Percentiles rank a stretch among this genome's conserved stretches.
phyloP scores from a whole-genome alignment of 2,113 vertebrate genomes.

The Alectura lathami region DNA sequence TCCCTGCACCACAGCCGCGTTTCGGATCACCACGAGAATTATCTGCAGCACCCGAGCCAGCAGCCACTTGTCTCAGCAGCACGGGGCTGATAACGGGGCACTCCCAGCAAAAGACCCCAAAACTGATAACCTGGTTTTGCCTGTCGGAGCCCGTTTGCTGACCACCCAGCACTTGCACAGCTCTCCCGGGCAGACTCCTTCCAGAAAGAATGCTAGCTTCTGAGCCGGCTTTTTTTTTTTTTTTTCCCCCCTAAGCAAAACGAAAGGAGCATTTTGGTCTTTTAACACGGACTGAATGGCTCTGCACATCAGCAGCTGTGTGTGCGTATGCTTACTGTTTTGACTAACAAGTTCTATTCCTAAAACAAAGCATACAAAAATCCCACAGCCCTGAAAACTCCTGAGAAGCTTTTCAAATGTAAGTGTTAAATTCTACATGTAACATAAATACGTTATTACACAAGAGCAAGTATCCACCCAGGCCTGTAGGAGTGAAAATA shows the following conservation, averaged over 20 bases:
- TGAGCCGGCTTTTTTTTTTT: not conserved
- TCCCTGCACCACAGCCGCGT: not conserved
- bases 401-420: not conserved
- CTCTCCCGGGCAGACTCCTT: not conserved
- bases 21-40: not conserved
- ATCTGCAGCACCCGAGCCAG: not conserved
- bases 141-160: not conserved
- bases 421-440: not conserved
- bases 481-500: not conserved
- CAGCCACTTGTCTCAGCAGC: not conserved
- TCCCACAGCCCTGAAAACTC: not conserved
- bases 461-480: not conserved
- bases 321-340: not conserved
- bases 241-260: not conserved
- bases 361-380: not conserved
- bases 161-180: not conserved
- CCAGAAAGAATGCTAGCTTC: not conserved
- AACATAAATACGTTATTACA: not conserved
- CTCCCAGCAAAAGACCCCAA: slow-evolving; percentile 12
- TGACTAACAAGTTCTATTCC: not conserved
- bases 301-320: not conserved
- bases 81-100: not conserved
- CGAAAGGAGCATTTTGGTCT: not conserved
- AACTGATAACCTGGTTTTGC: not conserved
- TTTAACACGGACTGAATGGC: not conserved